These are phyloP conservation scores for Rousettus leschenaultii DNA, from an alignment of 2,113 vertebrate genomes.

Conservation along the genomic window DNA sequence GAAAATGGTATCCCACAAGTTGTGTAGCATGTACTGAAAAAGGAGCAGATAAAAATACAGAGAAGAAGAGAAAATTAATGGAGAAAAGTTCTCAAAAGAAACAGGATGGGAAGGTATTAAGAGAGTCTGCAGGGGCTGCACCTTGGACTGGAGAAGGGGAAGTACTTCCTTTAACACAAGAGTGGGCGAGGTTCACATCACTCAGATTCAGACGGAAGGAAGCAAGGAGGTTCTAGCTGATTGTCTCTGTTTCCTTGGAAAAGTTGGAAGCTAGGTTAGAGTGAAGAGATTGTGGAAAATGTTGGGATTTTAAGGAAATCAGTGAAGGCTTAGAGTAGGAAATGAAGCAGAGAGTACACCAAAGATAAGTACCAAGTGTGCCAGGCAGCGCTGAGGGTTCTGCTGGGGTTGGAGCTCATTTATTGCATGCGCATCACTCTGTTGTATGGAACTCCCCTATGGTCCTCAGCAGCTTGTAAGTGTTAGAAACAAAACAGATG, in stretches of 20 bases:
- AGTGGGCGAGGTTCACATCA: neutral
- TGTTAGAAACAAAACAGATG: neutral
- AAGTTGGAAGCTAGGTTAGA: neutral
- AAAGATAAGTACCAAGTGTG: neutral
- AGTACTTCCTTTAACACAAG: neutral
- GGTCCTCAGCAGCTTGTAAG: neutral
- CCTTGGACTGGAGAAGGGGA: neutral
- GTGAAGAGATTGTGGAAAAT: neutral
- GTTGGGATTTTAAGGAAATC: neutral
- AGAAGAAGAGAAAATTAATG: neutral
- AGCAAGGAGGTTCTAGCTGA: neutral
- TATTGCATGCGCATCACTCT: fast-evolving
- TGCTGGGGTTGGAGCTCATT: neutral
- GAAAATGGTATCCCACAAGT: fast-evolving
- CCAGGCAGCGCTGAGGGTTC: fast-evolving
- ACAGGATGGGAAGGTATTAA: neutral
- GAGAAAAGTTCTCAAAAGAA: neutral
- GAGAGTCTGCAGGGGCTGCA: neutral
- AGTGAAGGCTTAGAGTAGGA: neutral
- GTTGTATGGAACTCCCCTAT: neutral
- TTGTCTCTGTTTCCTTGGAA: neutral
- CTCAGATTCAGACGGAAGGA: neutral
- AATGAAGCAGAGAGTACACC: too few species aligned
- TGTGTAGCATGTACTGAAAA: neutral
- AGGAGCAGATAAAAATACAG: neutral